Base-by-base conservation (phyloP, 2,797 vertebrate genomes). In the Allobates femoralis region DNA sequence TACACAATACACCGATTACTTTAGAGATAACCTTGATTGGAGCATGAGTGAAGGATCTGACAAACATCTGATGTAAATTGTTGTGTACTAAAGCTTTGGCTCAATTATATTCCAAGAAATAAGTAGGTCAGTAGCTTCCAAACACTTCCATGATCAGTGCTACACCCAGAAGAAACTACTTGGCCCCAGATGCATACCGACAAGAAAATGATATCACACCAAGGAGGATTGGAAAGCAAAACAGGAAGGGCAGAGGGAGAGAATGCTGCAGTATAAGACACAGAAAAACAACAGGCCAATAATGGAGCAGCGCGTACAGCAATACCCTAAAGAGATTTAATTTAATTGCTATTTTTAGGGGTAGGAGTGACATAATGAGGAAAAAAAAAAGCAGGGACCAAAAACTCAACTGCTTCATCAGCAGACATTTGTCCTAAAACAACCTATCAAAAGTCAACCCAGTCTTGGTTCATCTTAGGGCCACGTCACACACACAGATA, bases 201-300 rank as follows among this genome's bases (percentile, higher is more conserved):
- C 69, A 26, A 74, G 69, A 74, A 74, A 41, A 26, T 74, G 41
- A 74, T 74, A 74, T 50, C 69, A 74, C 41, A 41, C 67, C 21
- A n/a, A 26, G 41, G 67, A 71, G 67, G 67, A 12, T 11, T 71
- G 37, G 41, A 26, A 50, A 74, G 69, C 37, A 74, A 26, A 73
- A 50, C 69, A 73, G 69, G 69, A 74, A 74, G 37, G 34, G 66
- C 66, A 69, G 66, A 23, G 67, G 34, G 67, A 71, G 12, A 2
- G 69, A 73, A 23, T n/a, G 41, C 69, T 23, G 34, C 6, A 37
- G 37, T 67, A 73, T 73, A 34, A 15, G 21, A 46, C 11, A 32
- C 67, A 41, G 18, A 37, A 69, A 21, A 41, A 23, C 41, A 10
- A 14, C 19, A n/a, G 21, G 34, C 10, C 8, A 37, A 12, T 69